Percentiles rank a stretch among this genome's conserved stretches.
Evolutionary conservation across 2,113 vertebrate species (phyloP).

Genomic region (Calidris pugnax): DNA sequence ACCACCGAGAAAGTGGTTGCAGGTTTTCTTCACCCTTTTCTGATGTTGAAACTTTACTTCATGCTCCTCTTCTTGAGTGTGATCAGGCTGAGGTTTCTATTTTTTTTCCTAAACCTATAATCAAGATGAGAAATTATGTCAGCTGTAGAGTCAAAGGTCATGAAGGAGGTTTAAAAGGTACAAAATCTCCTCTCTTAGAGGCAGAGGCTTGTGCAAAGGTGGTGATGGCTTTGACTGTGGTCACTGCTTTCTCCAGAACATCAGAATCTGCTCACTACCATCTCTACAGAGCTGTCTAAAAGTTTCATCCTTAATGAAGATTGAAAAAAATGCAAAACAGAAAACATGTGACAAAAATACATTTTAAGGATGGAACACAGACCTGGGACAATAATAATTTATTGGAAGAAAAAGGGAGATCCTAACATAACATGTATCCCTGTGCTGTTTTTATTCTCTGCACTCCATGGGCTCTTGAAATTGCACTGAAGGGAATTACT

Average conservation of each 20-base stretch:
- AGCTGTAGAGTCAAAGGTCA: not conserved
- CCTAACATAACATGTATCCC: not conserved
- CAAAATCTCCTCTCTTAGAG: not conserved
- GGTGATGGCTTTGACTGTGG: not conserved
- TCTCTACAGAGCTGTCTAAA: not conserved
- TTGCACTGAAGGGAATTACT: not conserved
- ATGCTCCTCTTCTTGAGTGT: not conserved
- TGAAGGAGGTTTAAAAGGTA: not conserved
- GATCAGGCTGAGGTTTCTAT: not conserved
- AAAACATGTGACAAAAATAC: not conserved
- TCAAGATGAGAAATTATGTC: not conserved
- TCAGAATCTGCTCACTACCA: not conserved
- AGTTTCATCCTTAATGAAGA: not conserved
- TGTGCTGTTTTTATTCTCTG: not conserved
- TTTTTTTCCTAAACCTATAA: not conserved
- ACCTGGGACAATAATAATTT: not conserved
- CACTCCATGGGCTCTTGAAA: not conserved
- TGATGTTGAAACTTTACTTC: not conserved
- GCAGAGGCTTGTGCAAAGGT: not conserved
- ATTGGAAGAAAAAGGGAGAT: not conserved
- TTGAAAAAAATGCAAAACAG: not conserved
- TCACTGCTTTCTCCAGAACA: not conserved
- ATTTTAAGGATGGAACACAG: not conserved
- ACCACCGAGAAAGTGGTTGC: not conserved
- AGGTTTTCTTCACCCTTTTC: not conserved